A percentile compares a stretch with the other conserved stretches of the same genome.
phyloP scores from a whole-genome alignment of 2,797 vertebrate species.

The Hirundo rustica region DNA sequence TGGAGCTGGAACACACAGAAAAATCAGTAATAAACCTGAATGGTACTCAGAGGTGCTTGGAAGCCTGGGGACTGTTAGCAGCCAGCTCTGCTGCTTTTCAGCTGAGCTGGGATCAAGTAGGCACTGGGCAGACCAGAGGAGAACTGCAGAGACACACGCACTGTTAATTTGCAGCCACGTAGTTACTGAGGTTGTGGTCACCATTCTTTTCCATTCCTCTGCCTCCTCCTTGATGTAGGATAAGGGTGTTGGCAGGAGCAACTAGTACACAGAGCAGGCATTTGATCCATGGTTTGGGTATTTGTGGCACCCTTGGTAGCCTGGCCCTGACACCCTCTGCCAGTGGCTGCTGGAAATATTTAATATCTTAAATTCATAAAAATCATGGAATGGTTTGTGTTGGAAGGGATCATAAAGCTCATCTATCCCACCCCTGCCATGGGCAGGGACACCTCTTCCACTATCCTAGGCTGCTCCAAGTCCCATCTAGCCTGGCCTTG shows the following conservation, averaged over 20 bases:
- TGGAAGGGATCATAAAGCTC: no score
- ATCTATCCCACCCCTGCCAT: no score
- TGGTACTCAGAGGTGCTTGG: background rate
- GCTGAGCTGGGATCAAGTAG: background rate
- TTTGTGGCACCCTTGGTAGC: background rate
- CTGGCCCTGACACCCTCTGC: background rate
- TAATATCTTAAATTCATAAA: background rate
- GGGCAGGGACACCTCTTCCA: no score
- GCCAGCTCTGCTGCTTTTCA: background rate
- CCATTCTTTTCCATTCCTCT: background rate
- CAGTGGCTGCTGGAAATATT: background rate
- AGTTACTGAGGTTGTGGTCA: background rate
- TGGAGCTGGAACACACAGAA: conserved; percentile 1
- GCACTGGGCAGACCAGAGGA: background rate
- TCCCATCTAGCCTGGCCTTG: background rate
- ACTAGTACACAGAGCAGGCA: background rate
- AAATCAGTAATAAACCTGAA: background rate
- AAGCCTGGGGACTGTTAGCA: background rate
- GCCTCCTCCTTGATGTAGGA: background rate
- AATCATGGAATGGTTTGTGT: background rate
- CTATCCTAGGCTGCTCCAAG: no score
- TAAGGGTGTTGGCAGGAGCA: background rate
- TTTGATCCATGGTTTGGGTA: background rate
- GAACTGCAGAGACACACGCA: background rate
- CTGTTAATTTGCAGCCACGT: background rate